phyloP scores from a whole-genome alignment of 2,113 vertebrate species.

The Sphaerodactylus townsendi region DNA sequence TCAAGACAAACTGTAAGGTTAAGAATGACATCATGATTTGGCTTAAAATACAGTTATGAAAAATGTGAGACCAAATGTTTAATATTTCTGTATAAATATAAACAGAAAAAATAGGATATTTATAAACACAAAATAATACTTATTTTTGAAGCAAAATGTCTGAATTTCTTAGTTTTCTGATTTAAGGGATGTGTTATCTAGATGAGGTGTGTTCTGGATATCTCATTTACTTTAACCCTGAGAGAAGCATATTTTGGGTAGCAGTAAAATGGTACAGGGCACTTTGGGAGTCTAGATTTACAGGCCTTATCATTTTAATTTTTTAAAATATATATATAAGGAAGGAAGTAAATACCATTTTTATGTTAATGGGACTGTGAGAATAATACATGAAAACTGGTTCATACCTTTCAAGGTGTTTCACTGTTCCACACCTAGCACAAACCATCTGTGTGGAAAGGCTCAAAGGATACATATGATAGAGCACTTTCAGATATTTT shows the following conservation, averaged over 20 bases:
- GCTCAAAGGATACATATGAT: conserved; percentile 53
- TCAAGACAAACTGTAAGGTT: too few species aligned
- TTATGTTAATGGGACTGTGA: conserved; percentile 59
- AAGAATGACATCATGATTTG: too few species aligned
- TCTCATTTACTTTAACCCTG: conserved; percentile 2
- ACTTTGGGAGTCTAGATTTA: conserved; percentile 30
- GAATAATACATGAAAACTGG: conserved; percentile 50
- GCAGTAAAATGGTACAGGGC: conserved; percentile 6
- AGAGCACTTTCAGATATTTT: conserved; percentile 66
- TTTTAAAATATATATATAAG: too few species aligned
- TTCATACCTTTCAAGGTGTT: conserved; percentile 58
- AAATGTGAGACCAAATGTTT: too few species aligned
- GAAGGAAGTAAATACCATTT: conserved; percentile 43
- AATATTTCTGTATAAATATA: background rate
- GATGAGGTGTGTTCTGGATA: background rate
- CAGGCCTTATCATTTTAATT: conserved; percentile 38
- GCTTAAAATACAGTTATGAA: too few species aligned
- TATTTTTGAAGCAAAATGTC: background rate
- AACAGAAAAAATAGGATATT: background rate
- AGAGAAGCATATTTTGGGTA: background rate
- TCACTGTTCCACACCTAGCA: conserved; percentile 44
- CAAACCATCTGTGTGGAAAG: conserved; percentile 40
- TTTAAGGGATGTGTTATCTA: background rate
- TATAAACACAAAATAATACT: background rate
- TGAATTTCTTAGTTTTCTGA: background rate